These are phyloP conservation scores for Polymixis flavicincta DNA, from an alignment of 2,888 invertebrate genomes.

Conservation along the genomic window DNA sequence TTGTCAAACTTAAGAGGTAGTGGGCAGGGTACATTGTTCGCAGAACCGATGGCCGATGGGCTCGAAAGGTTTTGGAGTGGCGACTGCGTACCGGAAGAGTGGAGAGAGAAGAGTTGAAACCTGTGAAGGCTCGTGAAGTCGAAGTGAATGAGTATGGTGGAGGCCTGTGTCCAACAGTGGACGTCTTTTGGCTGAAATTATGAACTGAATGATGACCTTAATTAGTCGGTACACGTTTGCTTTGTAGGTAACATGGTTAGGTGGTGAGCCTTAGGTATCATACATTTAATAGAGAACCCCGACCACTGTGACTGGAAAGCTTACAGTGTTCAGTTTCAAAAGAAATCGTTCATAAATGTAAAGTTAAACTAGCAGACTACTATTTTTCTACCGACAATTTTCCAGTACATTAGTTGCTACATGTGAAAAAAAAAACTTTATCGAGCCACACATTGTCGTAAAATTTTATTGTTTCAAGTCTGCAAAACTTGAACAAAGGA, in stretches of 20 bases:
- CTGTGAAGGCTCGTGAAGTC: no score
- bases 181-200: no score
- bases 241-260: not conserved
- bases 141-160: no score
- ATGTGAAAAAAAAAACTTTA: slow-evolving; percentile 29
- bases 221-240: not conserved
- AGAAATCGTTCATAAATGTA: not conserved
- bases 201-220: no score
- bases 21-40: no score
- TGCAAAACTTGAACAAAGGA: slow-evolving; percentile 61
- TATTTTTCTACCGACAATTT: slow-evolving; percentile 5
- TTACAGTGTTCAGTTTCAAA: not conserved
- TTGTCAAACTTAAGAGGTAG: no score
- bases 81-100: no score
- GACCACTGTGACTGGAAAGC: not conserved
- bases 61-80: no score
- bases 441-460: slow-evolving; percentile 41
- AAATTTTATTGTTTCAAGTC: slow-evolving; percentile 66
- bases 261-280: not conserved
- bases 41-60: no score
- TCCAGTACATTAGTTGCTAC: slow-evolving; percentile 11
- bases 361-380: not conserved
- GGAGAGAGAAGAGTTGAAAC: no score
- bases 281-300: no score
- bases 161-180: no score